phyloP scores from a whole-genome alignment of 2,888 invertebrate species.

The Pocota personata region DNA sequence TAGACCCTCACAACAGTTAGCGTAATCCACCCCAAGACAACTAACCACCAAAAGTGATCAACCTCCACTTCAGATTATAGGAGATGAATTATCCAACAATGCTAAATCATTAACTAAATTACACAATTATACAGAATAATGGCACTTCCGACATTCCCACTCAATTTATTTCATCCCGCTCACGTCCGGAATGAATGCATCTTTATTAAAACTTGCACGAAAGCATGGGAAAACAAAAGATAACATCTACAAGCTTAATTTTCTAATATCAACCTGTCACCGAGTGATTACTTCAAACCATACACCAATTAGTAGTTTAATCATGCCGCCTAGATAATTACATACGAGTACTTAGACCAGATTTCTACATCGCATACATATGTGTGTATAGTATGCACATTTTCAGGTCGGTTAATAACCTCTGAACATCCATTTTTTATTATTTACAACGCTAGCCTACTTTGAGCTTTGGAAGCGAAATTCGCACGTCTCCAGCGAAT shows the following conservation, averaged over 20 bases:
- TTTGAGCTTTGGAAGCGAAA: conserved; percentile 16
- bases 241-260: background rate
- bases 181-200: background rate
- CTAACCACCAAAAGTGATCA: background rate
- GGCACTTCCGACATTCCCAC: background rate
- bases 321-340: conserved; percentile 8
- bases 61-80: background rate
- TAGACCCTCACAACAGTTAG: no score
- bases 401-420: conserved; percentile 30
- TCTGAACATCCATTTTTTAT: background rate
- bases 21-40: no score
- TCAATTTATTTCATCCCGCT: background rate
- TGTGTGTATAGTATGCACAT: background rate
- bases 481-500: conserved; percentile 26
- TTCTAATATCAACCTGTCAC: background rate
- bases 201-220: background rate
- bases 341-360: background rate
- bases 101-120: background rate
- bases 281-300: background rate
- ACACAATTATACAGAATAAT: no score
- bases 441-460: conserved; percentile 32
- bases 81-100: background rate
- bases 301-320: background rate
- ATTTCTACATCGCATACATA: background rate
- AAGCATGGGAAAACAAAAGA: background rate